These are phyloP conservation scores for Crepidodera aurea DNA, from an alignment of 2,888 invertebrate species.

Conservation along the genomic window DNA sequence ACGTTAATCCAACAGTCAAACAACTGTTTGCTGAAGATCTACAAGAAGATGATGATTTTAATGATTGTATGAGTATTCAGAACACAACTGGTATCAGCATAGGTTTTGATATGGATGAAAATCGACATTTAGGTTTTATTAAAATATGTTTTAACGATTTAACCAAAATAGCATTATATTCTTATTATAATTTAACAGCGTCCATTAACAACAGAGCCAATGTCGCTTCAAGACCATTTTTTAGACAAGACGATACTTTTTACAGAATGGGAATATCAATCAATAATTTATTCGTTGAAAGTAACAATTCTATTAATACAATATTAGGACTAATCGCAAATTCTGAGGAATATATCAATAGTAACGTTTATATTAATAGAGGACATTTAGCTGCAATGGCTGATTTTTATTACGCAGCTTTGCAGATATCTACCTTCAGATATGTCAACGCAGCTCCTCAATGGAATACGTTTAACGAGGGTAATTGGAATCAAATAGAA, in stretches of 20 bases:
- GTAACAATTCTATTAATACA: background rate
- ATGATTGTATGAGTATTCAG: background rate
- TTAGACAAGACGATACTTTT: conserved; percentile 61
- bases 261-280: conserved; percentile 51
- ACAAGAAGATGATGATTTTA: background rate
- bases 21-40: background rate
- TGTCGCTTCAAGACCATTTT: conserved; percentile 63
- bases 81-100: background rate
- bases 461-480: conserved; percentile 61
- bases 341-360: conserved; percentile 43
- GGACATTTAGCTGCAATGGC: conserved; percentile 66
- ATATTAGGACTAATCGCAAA: background rate
- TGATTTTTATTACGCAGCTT: conserved; percentile 64
- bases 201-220: conserved; percentile 63
- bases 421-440: conserved; percentile 63
- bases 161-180: conserved; percentile 64
- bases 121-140: conserved; percentile 45
- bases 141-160: conserved; percentile 66
- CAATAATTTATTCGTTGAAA: background rate
- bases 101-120: background rate
- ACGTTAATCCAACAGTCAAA: background rate
- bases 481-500: conserved; percentile 61
- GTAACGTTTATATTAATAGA: conserved; percentile 55
- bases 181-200: conserved; percentile 63
- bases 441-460: conserved; percentile 66